Conservation (phyloP, 2,113 vertebrate genomes). For the Isurus oxyrinchus region DNA sequence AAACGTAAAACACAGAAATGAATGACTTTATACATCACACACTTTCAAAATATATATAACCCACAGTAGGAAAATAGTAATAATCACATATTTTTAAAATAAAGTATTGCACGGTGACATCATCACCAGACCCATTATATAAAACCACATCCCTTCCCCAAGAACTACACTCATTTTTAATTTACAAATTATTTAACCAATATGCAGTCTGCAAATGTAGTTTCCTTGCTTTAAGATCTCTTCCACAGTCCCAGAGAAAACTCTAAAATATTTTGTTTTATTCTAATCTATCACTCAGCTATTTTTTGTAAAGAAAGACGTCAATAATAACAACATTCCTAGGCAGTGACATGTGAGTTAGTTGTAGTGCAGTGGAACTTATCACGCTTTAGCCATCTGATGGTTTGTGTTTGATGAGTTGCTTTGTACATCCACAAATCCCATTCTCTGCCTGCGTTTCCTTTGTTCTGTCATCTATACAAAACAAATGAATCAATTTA, state of each 20-base stretch:
- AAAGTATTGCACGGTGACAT: slow-evolving; percentile 30
- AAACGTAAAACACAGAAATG: slow-evolving; percentile 30
- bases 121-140: neutral
- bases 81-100: slow-evolving; percentile 12
- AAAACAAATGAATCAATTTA: slow-evolving; percentile 32
- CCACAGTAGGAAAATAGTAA: slow-evolving; percentile 23
- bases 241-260: neutral
- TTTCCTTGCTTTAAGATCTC: neutral
- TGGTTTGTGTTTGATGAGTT: slow-evolving; percentile 51
- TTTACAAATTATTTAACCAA: neutral
- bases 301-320: neutral
- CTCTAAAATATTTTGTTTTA: neutral
- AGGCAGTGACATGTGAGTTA: neutral
- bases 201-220: neutral
- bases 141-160: slow-evolving; percentile 8
- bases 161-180: neutral
- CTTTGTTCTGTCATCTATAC: slow-evolving; percentile 93
- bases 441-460: slow-evolving; percentile 89
- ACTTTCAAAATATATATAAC: slow-evolving; percentile 28
- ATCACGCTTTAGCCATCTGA: slow-evolving; percentile 54
- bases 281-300: neutral
- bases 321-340: neutral
- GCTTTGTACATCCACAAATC: slow-evolving; percentile 84
- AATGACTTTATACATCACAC: slow-evolving; percentile 25
- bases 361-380: neutral